Evolutionary conservation across 2,797 vertebrate species (phyloP).

Genomic region (Kryptolebias ocellatus): DNA sequence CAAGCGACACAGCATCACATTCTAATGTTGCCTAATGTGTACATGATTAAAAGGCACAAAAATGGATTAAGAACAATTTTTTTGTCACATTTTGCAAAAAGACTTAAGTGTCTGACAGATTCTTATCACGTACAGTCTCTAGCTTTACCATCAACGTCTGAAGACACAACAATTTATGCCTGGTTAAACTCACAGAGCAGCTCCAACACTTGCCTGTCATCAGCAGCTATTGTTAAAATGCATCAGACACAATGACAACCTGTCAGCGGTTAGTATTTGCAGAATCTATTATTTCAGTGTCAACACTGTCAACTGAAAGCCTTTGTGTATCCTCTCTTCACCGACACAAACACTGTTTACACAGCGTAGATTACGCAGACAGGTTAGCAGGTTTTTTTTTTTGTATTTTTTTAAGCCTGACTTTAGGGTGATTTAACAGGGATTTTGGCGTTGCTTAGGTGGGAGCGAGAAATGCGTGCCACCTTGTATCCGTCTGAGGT

Average conservation of each 20-base stretch:
- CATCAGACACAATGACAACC: slow-evolving; percentile 41
- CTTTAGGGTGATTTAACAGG: slow-evolving; percentile 25
- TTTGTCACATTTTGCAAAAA: neutral
- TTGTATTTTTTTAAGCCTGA: neutral
- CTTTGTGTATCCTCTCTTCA: slow-evolving; percentile 37
- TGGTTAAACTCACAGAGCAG: slow-evolving; percentile 13
- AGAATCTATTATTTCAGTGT: slow-evolving; percentile 38
- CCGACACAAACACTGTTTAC: slow-evolving; percentile 32
- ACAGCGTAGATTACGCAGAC: slow-evolving; percentile 24
- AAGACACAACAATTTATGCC: slow-evolving; percentile 14
- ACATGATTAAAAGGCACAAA: too few relatives aligned
- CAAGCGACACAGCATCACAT: too few relatives aligned
- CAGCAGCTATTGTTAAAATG: slow-evolving; percentile 47
- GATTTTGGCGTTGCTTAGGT: slow-evolving; percentile 15
- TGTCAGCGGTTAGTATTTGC: slow-evolving; percentile 34
- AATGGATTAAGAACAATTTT: neutral
- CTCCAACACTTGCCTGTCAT: slow-evolving; percentile 36
- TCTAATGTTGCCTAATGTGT: too few relatives aligned
- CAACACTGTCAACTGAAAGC: slow-evolving; percentile 38
- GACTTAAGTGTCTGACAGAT: slow-evolving; percentile 1
- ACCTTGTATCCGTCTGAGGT: slow-evolving; percentile 1
- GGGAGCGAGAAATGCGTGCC: slow-evolving; percentile 17
- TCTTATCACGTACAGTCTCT: slow-evolving; percentile 1
- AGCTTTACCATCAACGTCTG: slow-evolving; percentile 5
- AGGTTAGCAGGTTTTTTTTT: slow-evolving; percentile 24